These are phyloP conservation scores for Ataeniobius toweri DNA, from an alignment of 2,797 vertebrate genomes.

Conservation along the genomic window DNA sequence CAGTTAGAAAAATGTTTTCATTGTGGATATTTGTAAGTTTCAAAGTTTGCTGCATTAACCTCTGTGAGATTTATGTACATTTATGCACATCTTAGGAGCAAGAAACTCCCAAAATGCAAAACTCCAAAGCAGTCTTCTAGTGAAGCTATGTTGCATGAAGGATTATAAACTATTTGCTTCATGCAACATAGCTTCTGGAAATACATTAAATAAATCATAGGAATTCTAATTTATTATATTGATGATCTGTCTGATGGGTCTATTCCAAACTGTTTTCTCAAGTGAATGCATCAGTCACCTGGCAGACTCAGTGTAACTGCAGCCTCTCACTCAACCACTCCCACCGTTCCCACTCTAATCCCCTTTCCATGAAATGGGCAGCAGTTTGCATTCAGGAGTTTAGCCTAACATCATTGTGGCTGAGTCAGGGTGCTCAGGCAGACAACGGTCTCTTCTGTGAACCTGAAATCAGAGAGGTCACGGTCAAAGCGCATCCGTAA, in stretches of 20 bases:
- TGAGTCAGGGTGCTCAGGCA: conserved; percentile 9
- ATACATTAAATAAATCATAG: conserved; percentile 26
- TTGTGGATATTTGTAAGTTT: neutral
- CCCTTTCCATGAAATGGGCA: neutral
- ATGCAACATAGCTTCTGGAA: neutral
- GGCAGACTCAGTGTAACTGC: neutral
- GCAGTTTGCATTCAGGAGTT: conserved; percentile 15
- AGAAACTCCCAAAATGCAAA: conserved; percentile 7
- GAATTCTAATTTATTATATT: conserved; percentile 14
- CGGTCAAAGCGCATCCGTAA: conserved; percentile 6
- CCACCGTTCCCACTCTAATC: conserved; percentile 13
- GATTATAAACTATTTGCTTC: too few species aligned
- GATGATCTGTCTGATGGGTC: neutral
- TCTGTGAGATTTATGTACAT: conserved; percentile 8
- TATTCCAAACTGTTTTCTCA: neutral
- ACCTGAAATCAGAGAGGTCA: conserved; percentile 8
- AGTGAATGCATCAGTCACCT: neutral
- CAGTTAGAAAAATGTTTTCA: neutral
- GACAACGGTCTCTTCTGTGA: conserved; percentile 21
- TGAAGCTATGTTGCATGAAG: neutral
- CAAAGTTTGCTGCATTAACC: neutral
- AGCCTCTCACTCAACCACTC: conserved; percentile 1
- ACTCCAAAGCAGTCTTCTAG: conserved; percentile 18
- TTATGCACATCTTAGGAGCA: conserved; percentile 8
- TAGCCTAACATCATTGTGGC: conserved; percentile 7